phyloP scores from a whole-genome alignment of 2,888 invertebrate genomes.

The Amaurobius ferox region DNA sequence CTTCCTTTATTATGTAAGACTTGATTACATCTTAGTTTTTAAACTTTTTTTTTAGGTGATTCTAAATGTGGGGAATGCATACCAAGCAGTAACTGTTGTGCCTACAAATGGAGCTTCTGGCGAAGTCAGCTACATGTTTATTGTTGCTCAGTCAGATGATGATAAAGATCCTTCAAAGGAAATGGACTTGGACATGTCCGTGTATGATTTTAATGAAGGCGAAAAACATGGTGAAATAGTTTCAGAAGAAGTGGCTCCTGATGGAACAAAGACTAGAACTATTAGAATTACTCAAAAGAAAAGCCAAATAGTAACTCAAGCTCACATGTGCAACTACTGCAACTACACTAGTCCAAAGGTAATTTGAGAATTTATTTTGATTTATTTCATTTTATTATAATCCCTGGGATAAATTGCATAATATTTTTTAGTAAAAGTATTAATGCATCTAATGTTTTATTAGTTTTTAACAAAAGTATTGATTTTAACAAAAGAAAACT shows the following conservation, averaged over 20 bases:
- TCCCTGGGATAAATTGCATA: no score
- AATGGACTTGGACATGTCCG: conserved; percentile 82
- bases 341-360: conserved; percentile 90
- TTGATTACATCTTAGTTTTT: no score
- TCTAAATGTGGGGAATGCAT: conserved; percentile 81
- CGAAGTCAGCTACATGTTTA: conserved; percentile 91
- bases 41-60: conserved; percentile 71
- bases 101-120: conserved; percentile 86
- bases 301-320: conserved; percentile 82
- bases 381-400: no score
- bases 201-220: conserved; percentile 86
- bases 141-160: conserved; percentile 84
- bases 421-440: no score
- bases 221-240: conserved; percentile 81
- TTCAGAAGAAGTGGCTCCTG: conserved; percentile 79
- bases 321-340: conserved; percentile 92
- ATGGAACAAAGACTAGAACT: conserved; percentile 75
- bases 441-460: no score
- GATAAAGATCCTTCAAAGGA: conserved; percentile 77
- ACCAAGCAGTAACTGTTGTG: conserved; percentile 89
- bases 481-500: no score
- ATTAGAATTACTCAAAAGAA: conserved; percentile 82
- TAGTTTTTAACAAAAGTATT: neutral
- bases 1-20: no score
- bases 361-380: no score